Percentiles rank a stretch among this genome's conserved stretches.
Evolutionary conservation across 2,113 vertebrate species (phyloP).

Genomic region (Hippocampus mohnikei): DNA sequence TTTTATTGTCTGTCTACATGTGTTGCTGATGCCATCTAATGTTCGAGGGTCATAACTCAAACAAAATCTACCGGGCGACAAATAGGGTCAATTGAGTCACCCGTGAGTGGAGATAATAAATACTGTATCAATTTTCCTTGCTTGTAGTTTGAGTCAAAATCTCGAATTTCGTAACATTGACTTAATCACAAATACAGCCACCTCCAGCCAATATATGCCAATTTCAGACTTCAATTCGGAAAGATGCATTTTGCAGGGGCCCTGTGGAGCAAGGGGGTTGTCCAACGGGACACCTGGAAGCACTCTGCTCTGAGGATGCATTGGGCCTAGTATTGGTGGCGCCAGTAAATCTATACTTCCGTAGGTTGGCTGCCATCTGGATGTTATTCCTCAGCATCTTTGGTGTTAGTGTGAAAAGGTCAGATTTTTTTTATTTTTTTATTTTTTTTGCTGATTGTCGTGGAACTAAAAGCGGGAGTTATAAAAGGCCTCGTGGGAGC

Average conservation of each 20-base stretch:
- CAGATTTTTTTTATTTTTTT: neutral
- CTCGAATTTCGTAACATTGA: too few species aligned
- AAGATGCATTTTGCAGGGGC: neutral
- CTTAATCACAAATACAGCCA: neutral
- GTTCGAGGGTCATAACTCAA: neutral
- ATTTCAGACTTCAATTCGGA: neutral
- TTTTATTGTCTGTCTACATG: neutral
- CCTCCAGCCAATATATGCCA: neutral
- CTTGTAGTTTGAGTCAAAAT: too few species aligned
- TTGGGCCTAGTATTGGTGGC: neutral
- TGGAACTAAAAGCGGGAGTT: neutral
- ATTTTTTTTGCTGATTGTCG: neutral
- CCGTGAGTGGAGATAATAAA: too few species aligned
- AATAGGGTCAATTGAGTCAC: neutral
- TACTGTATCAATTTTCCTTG: too few species aligned
- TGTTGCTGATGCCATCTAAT: neutral
- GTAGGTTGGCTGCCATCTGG: neutral
- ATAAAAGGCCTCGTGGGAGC: neutral
- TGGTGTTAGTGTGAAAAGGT: neutral
- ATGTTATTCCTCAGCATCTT: neutral
- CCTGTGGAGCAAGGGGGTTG: neutral
- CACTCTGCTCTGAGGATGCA: neutral
- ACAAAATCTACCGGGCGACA: neutral
- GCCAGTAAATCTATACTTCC: constrained; percentile 3
- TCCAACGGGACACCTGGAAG: neutral